phyloP scores from a whole-genome alignment of 2,888 invertebrate genomes.

The Aleiodes leptofemur region DNA sequence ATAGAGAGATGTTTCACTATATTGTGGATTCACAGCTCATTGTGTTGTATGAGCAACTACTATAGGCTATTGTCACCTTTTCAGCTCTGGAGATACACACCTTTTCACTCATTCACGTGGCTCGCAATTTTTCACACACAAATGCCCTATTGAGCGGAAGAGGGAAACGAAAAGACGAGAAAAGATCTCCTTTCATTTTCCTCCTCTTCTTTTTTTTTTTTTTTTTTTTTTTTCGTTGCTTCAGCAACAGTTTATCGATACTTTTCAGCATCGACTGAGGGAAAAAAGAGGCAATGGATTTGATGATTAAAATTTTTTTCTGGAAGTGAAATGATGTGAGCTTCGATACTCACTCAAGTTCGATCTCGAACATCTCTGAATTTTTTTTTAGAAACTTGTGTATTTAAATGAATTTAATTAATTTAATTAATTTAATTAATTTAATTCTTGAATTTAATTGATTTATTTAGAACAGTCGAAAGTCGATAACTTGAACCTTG shows the following conservation, averaged over 20 bases:
- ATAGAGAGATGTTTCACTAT: slow-evolving; percentile 57
- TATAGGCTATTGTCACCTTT: slow-evolving; percentile 70
- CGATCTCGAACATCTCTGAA: too few species aligned
- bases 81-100: slow-evolving; percentile 71
- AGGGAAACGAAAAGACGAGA: slow-evolving; percentile 10
- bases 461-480: too few species aligned
- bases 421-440: too few species aligned
- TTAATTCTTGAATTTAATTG: too few species aligned
- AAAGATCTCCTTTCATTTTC: background rate
- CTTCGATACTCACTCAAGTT: too few species aligned
- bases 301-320: too few species aligned
- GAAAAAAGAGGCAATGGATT: too few species aligned
- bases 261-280: background rate
- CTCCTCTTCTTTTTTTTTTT: slow-evolving; percentile 1
- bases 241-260: slow-evolving; percentile 19
- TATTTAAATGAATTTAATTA: too few species aligned
- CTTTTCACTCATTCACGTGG: slow-evolving; percentile 64
- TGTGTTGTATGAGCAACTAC: slow-evolving; percentile 61
- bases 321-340: too few species aligned
- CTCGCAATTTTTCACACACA: slow-evolving; percentile 64
- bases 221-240: slow-evolving; percentile 5
- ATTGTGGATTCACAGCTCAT: slow-evolving; percentile 71
- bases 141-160: slow-evolving; percentile 62
- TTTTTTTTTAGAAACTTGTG: too few species aligned
- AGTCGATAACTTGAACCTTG: too few species aligned